Conservation (phyloP, 2,888 invertebrate species). For the Limnephilus rhombicus region DNA sequence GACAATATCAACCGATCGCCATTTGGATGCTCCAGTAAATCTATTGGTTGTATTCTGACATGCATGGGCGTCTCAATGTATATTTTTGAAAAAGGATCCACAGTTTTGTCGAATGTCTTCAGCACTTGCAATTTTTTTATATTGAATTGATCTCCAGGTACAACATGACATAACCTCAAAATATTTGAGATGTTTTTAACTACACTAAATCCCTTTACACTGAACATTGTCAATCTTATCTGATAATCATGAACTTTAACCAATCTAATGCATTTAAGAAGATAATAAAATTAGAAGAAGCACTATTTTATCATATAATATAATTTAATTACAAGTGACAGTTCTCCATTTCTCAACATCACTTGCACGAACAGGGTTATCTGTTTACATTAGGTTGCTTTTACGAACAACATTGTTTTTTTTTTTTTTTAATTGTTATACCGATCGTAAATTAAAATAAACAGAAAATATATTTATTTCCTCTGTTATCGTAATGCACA, state of each 20-base stretch:
- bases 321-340: slow-evolving; percentile 59
- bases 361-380: background rate
- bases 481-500: background rate
- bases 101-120: slow-evolving; percentile 76
- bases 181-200: slow-evolving; percentile 50
- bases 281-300: slow-evolving; percentile 12
- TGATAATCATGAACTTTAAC: slow-evolving; percentile 17
- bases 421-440: background rate
- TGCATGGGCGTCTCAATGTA: slow-evolving; percentile 77
- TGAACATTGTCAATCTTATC: slow-evolving; percentile 44
- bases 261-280: slow-evolving; percentile 3
- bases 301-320: slow-evolving; percentile 22
- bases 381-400: background rate
- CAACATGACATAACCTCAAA: slow-evolving; percentile 74
- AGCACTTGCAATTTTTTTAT: slow-evolving; percentile 74
- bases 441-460: background rate
- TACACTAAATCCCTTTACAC: slow-evolving; percentile 40
- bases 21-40: slow-evolving; percentile 73
- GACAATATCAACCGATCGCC: slow-evolving; percentile 76
- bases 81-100: slow-evolving; percentile 75
- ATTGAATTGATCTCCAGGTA: slow-evolving; percentile 66
- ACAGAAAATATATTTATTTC: background rate
- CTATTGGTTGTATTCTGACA: slow-evolving; percentile 75
- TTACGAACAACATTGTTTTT: background rate
- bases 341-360: slow-evolving; percentile 36